These are phyloP conservation scores for Dasypogon diadema DNA, from an alignment of 2,888 invertebrate species.

Conservation along the genomic window DNA sequence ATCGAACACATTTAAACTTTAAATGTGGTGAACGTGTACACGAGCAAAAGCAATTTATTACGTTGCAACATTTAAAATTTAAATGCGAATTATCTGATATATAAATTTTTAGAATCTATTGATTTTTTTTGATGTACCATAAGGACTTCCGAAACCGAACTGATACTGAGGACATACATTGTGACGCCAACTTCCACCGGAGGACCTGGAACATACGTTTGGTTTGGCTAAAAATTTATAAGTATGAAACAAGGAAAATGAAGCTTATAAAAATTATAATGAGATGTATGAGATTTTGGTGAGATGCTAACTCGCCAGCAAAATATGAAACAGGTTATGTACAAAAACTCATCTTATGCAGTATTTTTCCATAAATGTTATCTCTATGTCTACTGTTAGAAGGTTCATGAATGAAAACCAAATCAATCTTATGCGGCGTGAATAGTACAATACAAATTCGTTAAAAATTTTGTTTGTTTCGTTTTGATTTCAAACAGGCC, in stretches of 20 bases:
- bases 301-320: conserved; percentile 28
- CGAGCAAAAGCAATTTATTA: neutral
- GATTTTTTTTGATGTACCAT: conserved; percentile 79
- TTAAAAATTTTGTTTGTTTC: conserved; percentile 44
- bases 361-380: conserved; percentile 15
- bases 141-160: conserved; percentile 98
- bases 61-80: conserved; percentile 55
- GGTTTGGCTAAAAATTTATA: conserved; percentile 51
- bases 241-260: conserved; percentile 39
- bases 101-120: conserved; percentile 44
- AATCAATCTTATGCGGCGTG: conserved; percentile 63
- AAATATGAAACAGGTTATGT: conserved; percentile 13
- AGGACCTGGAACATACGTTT: conserved; percentile 83
- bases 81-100: conserved; percentile 52
- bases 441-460: conserved; percentile 37
- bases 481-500: conserved; percentile 45
- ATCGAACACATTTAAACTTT: conserved; percentile 55
- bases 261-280: conserved; percentile 47
- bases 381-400: conserved; percentile 34
- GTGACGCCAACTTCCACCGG: conserved; percentile 98
- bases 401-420: conserved; percentile 69
- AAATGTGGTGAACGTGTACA: conserved; percentile 48
- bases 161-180: conserved; percentile 98
- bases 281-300: conserved; percentile 38
- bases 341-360: neutral